Percentiles rank a stretch among this genome's conserved stretches.
Evolutionary conservation across 1,140 invertebrate species (phyloP).

Genomic region (Drosophila parvula): DNA sequence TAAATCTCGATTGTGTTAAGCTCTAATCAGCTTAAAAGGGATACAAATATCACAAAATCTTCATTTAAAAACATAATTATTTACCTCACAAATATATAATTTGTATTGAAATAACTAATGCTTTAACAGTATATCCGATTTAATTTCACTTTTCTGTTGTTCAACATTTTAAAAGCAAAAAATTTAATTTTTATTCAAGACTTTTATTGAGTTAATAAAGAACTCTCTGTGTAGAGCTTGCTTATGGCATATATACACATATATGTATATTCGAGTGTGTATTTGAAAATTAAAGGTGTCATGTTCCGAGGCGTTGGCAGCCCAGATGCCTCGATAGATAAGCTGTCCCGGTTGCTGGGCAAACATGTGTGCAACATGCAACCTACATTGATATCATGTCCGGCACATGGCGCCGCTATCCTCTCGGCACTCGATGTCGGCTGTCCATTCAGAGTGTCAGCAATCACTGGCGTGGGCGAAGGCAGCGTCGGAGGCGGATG

Average conservation of each 20-base stretch:
- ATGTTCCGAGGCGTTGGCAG: conserved; percentile 67
- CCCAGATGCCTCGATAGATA: conserved; percentile 79
- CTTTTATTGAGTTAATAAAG: too few species aligned
- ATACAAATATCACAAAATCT: not conserved
- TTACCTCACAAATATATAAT: not conserved
- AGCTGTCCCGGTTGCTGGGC: conserved; percentile 60
- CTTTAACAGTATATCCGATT: too few species aligned
- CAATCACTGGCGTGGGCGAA: conserved; percentile 41
- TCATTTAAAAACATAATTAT: not conserved
- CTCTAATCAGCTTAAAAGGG: not conserved
- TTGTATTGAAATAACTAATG: too few species aligned
- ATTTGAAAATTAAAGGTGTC: conserved; percentile 70
- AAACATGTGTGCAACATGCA: conserved; percentile 51
- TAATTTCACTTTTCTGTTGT: too few species aligned
- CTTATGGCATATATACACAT: not conserved
- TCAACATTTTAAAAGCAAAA: too few species aligned
- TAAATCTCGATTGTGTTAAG: not conserved
- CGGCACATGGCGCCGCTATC: conserved; percentile 1
- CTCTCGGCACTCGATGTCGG: conserved; percentile 43
- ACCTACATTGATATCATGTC: conserved; percentile 51
- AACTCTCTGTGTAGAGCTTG: not conserved
- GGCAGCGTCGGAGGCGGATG: not conserved
- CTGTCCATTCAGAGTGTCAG: conserved; percentile 78
- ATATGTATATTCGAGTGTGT: conserved; percentile 14
- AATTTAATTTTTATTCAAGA: too few species aligned